These are phyloP conservation scores for Oscheius myriophilus DNA, from an alignment of 2,888 invertebrate genomes.

Conservation along the genomic window DNA sequence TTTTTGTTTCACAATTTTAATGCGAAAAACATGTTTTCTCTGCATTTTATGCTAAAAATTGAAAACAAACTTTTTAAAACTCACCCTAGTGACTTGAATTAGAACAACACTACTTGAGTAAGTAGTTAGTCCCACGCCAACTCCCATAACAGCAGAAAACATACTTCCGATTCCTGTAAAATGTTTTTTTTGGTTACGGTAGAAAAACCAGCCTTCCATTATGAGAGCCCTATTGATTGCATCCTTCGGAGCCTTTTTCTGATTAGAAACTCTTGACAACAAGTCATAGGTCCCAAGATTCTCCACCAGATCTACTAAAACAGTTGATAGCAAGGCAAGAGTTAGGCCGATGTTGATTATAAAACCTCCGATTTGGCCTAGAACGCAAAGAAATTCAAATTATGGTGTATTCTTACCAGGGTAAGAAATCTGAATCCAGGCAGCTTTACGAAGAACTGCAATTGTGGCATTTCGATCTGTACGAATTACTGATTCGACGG, in stretches of 20 bases:
- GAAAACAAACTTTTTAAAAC: too few species aligned
- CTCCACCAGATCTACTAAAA: conserved; percentile 59
- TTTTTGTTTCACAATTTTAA: too few species aligned
- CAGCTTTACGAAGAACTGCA: background rate
- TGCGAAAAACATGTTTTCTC: too few species aligned
- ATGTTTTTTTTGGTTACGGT: conserved; percentile 1
- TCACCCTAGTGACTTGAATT: conserved; percentile 54
- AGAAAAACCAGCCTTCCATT: conserved; percentile 49
- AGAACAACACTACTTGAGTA: conserved; percentile 64
- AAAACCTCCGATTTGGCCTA: conserved; percentile 59
- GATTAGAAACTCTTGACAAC: conserved; percentile 56
- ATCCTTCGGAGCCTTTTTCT: conserved; percentile 53
- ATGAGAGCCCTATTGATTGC: conserved; percentile 63
- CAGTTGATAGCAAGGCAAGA: conserved; percentile 59
- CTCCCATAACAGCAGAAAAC: conserved; percentile 55
- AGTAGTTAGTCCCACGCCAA: conserved; percentile 62
- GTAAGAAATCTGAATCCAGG: too few species aligned
- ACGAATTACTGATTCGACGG: background rate
- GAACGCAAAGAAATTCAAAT: too few species aligned
- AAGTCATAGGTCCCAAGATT: conserved; percentile 55
- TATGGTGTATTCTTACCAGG: too few species aligned
- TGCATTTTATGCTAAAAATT: too few species aligned
- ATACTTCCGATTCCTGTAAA: conserved; percentile 56
- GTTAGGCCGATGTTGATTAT: conserved; percentile 53
- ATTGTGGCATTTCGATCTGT: conserved; percentile 14